Evolutionary conservation across 2,113 vertebrate genomes (phyloP), one percentile per base, ranked within the genome.

Genomic region (Thamnaconus septentrionalis): DNA sequence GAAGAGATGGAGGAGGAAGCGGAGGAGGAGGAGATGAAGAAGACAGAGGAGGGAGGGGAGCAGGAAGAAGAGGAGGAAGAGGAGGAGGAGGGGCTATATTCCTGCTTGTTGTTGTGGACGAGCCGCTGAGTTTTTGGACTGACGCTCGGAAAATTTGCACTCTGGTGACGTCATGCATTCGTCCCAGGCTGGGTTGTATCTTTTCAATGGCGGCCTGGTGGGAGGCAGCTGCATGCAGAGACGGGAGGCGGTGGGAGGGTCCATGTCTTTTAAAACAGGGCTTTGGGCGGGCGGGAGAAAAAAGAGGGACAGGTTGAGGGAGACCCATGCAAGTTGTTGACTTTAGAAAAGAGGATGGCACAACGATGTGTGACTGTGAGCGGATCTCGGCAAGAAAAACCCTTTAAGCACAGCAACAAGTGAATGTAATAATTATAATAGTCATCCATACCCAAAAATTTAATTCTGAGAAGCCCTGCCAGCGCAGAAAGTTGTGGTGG

Each of bases 381-480:
- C 86, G 87, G 88, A 85, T 87, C 85, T 88, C 87, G 88, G 89
- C 91, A 93, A 31, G 18, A 31, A 31, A 31, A 89, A 86, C 69
- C 85, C 84, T 86, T 88, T 85, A 92, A 90, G 86, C 73, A 89
- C 83, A 90, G 79, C 77, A 87, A 85, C 87, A 91, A 93, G 92
- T 31, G 18, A 31, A 31, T 31, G 18, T 31, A 31, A 31, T 31
- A 31, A 31, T 31, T 96, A 94, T 93, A 92, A 90, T 84, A 89
- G 94, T 83, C 85, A 93, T 96, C 90, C 96, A 91, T 98, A 98
- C 96, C 96, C 94, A 95, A 97, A 93, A 98, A 95, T 96, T 98
- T 93, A 97, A 96, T 95, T 96, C 95, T 96, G 93, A 98, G 95
- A 93, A 97, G 94, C 93, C 95, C 96, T 98, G 96, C 95, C 93